Evolutionary conservation across 1,140 invertebrate species (phyloP).

Genomic region (Lethrus apterus): DNA sequence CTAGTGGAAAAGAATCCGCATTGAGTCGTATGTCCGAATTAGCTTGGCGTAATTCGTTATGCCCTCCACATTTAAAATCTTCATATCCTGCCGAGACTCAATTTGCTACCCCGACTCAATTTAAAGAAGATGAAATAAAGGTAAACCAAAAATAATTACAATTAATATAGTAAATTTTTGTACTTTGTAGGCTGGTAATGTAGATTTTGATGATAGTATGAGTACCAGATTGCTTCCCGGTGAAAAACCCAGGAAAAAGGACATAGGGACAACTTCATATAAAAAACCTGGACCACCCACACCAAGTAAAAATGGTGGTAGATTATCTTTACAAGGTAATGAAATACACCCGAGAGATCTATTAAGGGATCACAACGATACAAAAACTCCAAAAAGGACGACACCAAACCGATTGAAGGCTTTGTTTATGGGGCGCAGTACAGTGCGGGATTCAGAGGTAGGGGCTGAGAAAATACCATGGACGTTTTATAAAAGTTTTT

Average conservation of each 20-base stretch:
- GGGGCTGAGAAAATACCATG: slow-evolving; percentile 3
- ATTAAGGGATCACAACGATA: slow-evolving; percentile 30
- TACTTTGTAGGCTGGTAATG: slow-evolving; percentile 44
- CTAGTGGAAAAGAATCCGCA: slow-evolving; percentile 30
- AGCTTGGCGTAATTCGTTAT: slow-evolving; percentile 75
- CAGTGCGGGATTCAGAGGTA: slow-evolving; percentile 26
- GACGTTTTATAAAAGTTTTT: slow-evolving; percentile 9
- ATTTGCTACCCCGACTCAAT: slow-evolving; percentile 45
- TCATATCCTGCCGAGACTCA: slow-evolving; percentile 84
- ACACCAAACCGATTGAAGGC: slow-evolving; percentile 32
- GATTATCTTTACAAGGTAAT: slow-evolving; percentile 53
- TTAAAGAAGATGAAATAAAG: slow-evolving; percentile 70
- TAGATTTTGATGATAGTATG: slow-evolving; percentile 53
- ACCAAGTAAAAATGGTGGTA: slow-evolving; percentile 72
- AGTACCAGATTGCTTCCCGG: slow-evolving; percentile 50
- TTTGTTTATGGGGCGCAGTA: slow-evolving; percentile 25
- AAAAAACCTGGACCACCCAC: slow-evolving; percentile 77
- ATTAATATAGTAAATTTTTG: background rate
- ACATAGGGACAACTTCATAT: slow-evolving; percentile 59
- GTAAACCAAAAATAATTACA: slow-evolving; percentile 41
- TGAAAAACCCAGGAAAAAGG: slow-evolving; percentile 48
- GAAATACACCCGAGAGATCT: slow-evolving; percentile 33
- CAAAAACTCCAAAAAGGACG: slow-evolving; percentile 29
- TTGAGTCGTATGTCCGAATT: slow-evolving; percentile 58
- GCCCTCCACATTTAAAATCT: slow-evolving; percentile 79